Conservation (phyloP, 2,888 invertebrate genomes). For the Leptodirus hochenwartii region DNA sequence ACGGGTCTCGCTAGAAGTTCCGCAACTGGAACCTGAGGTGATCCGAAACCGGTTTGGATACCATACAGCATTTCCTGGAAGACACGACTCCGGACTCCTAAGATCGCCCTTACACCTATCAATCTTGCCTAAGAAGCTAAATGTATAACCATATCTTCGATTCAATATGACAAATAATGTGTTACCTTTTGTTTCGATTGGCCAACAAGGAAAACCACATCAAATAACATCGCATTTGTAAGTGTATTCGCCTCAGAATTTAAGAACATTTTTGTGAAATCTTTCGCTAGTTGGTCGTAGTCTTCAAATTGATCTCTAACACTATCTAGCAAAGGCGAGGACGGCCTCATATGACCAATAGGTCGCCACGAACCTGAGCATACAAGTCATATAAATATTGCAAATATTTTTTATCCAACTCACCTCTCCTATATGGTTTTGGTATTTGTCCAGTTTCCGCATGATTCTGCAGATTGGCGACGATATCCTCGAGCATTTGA, state of each 20-base stretch:
- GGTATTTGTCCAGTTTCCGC: conserved; percentile 92
- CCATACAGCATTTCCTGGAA: conserved; percentile 91
- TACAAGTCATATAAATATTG: not conserved
- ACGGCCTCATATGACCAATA: conserved; percentile 87
- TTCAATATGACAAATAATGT: not conserved
- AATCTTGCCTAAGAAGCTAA: conserved; percentile 37
- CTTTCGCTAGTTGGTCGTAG: conserved; percentile 84
- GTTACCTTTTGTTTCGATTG: conserved; percentile 75
- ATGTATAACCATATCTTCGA: not conserved
- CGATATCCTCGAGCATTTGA: conserved; percentile 88
- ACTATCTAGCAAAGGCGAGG: conserved; percentile 79
- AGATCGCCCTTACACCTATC: conserved; percentile 78
- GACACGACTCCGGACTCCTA: conserved; percentile 81
- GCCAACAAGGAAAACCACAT: conserved; percentile 79
- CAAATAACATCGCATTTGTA: conserved; percentile 68
- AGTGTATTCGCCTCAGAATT: conserved; percentile 65
- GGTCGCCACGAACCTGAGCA: conserved; percentile 73
- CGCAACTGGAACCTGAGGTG: conserved; percentile 83
- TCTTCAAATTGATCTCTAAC: conserved; percentile 88
- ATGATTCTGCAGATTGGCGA: conserved; percentile 83
- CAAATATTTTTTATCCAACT: not conserved
- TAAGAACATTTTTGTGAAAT: conserved; percentile 76
- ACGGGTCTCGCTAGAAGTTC: conserved; percentile 73
- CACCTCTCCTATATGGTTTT: conserved; percentile 75
- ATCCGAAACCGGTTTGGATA: conserved; percentile 83